Conservation (phyloP, 2,797 vertebrate species). For the Myotis myotis region DNA sequence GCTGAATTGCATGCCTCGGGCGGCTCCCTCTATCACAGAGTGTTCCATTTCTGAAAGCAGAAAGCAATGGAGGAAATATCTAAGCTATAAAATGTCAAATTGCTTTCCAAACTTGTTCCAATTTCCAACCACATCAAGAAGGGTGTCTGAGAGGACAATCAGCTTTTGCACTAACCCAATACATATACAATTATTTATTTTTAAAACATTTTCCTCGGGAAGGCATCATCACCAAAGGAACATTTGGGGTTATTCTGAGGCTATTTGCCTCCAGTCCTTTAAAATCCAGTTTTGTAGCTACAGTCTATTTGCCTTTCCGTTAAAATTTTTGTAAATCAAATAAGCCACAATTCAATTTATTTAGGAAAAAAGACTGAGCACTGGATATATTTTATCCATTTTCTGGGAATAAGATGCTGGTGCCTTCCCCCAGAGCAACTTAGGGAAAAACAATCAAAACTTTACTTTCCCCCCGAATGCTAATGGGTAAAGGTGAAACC, state of each 20-base stretch:
- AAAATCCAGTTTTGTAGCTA: constrained; percentile 79
- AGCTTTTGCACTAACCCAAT: constrained; percentile 82
- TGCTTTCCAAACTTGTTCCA: constrained; percentile 84
- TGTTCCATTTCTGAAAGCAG: constrained; percentile 82
- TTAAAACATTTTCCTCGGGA: constrained; percentile 66
- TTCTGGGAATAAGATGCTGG: constrained; percentile 62
- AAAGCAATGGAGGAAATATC: constrained; percentile 85
- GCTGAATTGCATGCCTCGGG: constrained; percentile 82
- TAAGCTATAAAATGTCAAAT: constrained; percentile 86
- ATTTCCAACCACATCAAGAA: constrained; percentile 87
- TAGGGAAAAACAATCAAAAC: constrained; percentile 71
- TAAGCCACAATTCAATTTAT: constrained; percentile 75
- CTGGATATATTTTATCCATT: constrained; percentile 66
- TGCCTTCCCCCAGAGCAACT: constrained; percentile 18
- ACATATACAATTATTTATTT: constrained; percentile 77
- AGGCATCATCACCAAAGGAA: constrained; percentile 76
- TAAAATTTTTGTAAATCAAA: constrained; percentile 71
- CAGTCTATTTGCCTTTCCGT: constrained; percentile 55
- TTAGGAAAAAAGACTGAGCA: neutral
- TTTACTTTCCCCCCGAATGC: neutral
- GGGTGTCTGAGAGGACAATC: constrained; percentile 86
- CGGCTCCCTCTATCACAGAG: constrained; percentile 72
- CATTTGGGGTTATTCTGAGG: constrained; percentile 57
- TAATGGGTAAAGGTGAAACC: neutral
- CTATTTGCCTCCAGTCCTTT: constrained; percentile 61